phyloP scores from a whole-genome alignment of 2,797 vertebrate species.

The Gambusia yucatana region DNA sequence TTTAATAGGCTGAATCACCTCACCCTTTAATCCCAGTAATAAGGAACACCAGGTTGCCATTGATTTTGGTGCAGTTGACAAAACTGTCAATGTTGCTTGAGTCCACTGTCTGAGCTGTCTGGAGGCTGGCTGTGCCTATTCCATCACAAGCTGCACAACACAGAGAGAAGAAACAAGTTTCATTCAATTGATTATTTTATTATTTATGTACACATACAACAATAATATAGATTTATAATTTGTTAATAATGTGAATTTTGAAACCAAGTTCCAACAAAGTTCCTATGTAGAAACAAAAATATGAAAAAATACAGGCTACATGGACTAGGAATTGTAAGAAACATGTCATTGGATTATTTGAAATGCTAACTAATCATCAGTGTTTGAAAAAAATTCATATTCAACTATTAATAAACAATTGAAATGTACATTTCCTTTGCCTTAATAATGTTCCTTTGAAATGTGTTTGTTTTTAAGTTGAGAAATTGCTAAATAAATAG shows the following conservation, averaged over 20 bases:
- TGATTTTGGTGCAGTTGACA: slow-evolving; percentile 99
- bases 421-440: background rate
- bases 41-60: slow-evolving; percentile 97
- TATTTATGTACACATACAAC: background rate
- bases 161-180: background rate
- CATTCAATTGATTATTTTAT: background rate
- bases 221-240: background rate
- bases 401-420: background rate
- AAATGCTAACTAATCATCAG: background rate
- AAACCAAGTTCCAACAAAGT: background rate
- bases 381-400: background rate
- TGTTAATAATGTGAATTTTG: background rate
- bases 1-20: slow-evolving; percentile 36
- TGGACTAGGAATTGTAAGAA: too few relatives aligned
- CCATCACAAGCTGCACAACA: slow-evolving; percentile 91
- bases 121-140: slow-evolving; percentile 93
- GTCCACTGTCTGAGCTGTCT: slow-evolving; percentile 93
- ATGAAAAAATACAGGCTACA: too few relatives aligned
- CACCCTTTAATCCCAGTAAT: slow-evolving; percentile 98
- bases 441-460: background rate
- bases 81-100: slow-evolving; percentile 98
- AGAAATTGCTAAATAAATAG: background rate
- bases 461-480: background rate
- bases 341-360: background rate
- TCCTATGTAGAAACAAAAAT: background rate